Conservation (phyloP, 2,888 invertebrate genomes). For the Spatulosminthurus flaviceps region DNA sequence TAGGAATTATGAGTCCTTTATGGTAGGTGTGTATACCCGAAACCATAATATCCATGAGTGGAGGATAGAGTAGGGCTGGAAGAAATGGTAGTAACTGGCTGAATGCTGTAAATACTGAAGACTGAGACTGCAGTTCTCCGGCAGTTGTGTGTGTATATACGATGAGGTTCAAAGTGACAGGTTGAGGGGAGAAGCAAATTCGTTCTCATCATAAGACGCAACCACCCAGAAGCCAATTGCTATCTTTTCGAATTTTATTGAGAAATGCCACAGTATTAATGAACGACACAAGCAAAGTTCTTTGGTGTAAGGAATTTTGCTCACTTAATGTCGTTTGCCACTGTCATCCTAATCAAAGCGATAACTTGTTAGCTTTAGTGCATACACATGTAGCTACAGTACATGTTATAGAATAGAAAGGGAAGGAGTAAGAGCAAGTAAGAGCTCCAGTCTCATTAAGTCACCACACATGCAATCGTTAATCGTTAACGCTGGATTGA, state of each 20-base stretch:
- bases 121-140: neutral
- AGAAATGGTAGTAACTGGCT: neutral
- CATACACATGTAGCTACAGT: too few species aligned
- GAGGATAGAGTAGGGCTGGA: neutral
- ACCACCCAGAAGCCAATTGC: conserved; percentile 51
- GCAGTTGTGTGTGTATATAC: too few species aligned
- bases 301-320: conserved; percentile 38
- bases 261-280: conserved; percentile 42
- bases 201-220: conserved; percentile 44
- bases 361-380: conserved; percentile 41
- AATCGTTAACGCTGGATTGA: neutral
- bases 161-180: conserved; percentile 50
- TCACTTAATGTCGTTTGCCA: conserved; percentile 41
- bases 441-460: conserved; percentile 36
- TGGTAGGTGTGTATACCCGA: neutral
- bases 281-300: conserved; percentile 30
- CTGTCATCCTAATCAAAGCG: conserved; percentile 41
- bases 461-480: conserved; percentile 32
- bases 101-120: neutral
- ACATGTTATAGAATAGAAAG: neutral
- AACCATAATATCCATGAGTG: too few species aligned
- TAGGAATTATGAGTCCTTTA: neutral
- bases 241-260: conserved; percentile 43
- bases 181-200: conserved; percentile 45
- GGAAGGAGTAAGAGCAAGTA: neutral